Percentiles rank a stretch among this genome's conserved stretches.
Conservation (phyloP, 2,113 vertebrate genomes). For the Gopherus evgoodei region DNA sequence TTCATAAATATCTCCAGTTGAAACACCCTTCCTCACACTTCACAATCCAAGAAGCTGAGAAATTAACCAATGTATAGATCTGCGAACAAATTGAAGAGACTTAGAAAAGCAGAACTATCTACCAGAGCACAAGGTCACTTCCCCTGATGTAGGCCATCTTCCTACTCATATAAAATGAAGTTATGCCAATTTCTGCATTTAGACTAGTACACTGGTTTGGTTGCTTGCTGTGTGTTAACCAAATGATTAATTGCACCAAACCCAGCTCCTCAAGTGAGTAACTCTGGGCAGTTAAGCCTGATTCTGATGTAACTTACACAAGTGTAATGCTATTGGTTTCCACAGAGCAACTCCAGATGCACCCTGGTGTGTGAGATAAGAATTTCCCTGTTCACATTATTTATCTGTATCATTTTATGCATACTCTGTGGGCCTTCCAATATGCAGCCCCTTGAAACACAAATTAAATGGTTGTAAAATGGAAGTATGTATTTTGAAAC, state of each 20-base stretch:
- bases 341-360: background rate
- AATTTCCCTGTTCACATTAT: background rate
- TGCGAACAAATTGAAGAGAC: background rate
- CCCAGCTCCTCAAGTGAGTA: background rate
- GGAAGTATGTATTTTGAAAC: background rate
- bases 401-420: background rate
- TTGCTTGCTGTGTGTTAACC: accelerated
- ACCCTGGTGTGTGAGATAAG: background rate
- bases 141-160: background rate
- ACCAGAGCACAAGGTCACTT: background rate
- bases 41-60: background rate
- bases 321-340: accelerated
- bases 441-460: background rate
- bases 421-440: background rate
- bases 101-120: background rate
- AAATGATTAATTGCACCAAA: background rate
- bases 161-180: background rate
- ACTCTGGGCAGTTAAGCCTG: background rate
- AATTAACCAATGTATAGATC: background rate
- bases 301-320: accelerated
- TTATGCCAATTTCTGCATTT: background rate
- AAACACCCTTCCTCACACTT: background rate
- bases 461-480: background rate
- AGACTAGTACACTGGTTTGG: background rate
- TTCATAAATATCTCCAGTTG: background rate